phyloP scores from a whole-genome alignment of 2,888 invertebrate species.

The Trachelus stipa region DNA sequence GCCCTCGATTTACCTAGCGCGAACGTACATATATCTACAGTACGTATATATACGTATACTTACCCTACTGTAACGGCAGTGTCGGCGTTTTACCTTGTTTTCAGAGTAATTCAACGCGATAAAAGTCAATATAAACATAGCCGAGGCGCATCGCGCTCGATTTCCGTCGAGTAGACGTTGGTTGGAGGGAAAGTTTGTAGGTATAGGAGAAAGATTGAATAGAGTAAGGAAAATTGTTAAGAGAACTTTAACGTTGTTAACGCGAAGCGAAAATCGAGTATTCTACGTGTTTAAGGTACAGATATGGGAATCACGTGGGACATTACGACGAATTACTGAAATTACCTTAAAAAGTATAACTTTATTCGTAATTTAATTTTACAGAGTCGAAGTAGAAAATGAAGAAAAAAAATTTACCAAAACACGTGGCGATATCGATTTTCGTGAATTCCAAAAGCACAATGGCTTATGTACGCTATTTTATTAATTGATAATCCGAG shows the following conservation, averaged over 20 bases:
- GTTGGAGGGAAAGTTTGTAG: not conserved
- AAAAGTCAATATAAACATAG: not conserved
- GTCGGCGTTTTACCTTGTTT: not conserved
- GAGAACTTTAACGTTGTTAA: not conserved
- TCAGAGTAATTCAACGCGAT: not conserved
- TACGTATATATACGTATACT: not conserved
- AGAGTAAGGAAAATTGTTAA: not conserved
- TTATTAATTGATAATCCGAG: not conserved
- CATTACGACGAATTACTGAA: not conserved
- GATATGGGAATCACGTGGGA: not conserved
- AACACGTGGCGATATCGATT: not conserved
- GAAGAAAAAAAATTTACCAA: no score
- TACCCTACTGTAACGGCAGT: not conserved
- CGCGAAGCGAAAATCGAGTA: not conserved
- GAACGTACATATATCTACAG: not conserved
- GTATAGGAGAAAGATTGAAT: not conserved
- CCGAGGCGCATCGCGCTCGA: not conserved
- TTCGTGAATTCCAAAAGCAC: not conserved
- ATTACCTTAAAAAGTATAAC: not conserved
- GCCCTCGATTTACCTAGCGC: not conserved
- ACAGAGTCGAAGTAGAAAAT: not conserved
- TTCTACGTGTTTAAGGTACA: not conserved
- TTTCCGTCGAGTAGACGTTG: not conserved
- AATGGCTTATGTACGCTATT: not conserved
- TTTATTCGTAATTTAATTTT: not conserved